phyloP scores from a whole-genome alignment of 2,113 vertebrate species.

The Clupea harengus region DNA sequence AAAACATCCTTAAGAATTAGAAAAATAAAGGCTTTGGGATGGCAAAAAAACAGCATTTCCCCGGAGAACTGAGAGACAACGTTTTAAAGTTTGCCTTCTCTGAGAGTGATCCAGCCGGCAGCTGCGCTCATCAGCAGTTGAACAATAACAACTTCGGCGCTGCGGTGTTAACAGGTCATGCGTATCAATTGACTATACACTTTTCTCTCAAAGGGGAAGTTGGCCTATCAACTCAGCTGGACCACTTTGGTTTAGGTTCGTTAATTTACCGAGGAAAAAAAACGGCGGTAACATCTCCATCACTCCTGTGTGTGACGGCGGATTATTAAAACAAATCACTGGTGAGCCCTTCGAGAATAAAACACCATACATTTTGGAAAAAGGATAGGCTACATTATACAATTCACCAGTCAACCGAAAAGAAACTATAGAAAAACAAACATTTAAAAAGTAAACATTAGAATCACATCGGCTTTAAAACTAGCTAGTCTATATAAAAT shows the following conservation, averaged over 20 bases:
- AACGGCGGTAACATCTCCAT: constrained; percentile 1
- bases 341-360: background rate
- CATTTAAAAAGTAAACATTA: constrained; percentile 21
- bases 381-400: background rate
- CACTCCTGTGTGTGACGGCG: background rate
- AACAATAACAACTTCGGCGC: constrained; percentile 14
- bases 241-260: constrained; percentile 12
- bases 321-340: constrained; percentile 13
- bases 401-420: background rate
- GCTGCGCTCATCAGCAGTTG: constrained; percentile 12
- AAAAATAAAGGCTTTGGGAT: constrained; percentile 19
- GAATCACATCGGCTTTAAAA: background rate
- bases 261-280: background rate
- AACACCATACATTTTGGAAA: background rate
- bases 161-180: constrained; percentile 17
- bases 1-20: background rate
- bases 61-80: background rate
- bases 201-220: constrained; percentile 16
- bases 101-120: constrained; percentile 5
- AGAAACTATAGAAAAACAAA: constrained; percentile 27
- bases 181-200: constrained; percentile 21
- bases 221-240: constrained; percentile 15
- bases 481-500: constrained; percentile 15
- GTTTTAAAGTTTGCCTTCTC: background rate
- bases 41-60: background rate